Base-by-base conservation (phyloP, 2,113 vertebrate genomes). In the Saimiri boliviensis region DNA sequence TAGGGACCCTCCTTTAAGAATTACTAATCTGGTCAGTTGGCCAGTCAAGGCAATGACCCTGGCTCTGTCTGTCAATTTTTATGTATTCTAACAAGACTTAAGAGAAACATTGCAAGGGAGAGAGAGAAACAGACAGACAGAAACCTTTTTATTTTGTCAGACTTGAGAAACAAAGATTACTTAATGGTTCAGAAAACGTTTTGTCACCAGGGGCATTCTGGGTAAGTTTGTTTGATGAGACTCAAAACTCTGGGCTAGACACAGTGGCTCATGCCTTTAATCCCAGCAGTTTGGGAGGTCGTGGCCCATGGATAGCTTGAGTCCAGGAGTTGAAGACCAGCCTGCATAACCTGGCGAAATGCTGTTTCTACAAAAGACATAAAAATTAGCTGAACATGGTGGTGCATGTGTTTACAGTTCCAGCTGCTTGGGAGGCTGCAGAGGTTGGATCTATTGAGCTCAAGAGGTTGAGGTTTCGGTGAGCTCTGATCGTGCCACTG, bases 161-260 rank as follows among this genome's bases (percentile, higher is more conserved):
- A 56, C 42, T 81, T 8, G 0, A 91, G 23, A 73, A 95, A 81
- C 14, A 76, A 98, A 83, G 47, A 56, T 95, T 92, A 30, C 21
- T 81, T 91, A 83, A 6, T 45, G 52, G 32, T 52, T 91, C 10
- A 96, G 37, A 94, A 74, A 96, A 49, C 63, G 95, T 93, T 95
- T 27, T 66, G 93, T 97, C 98, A 94, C 97, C 98, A 47, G 98
- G 98, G 63, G 98, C 21, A 66, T 71, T 58, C 37, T 42, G 11
- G 30, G 58, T 71, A 96, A 99, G 99, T 97, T 98, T 99, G 84
- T 99, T 99, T 98, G 98, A 99, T 96, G 98, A 92, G 95, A 98
- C 80, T 20, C 97, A 98, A 63, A 32, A 32, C 60, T 32, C 0
- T 2, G 6, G 27, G 12, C 27, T 6, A 2, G 60, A 63, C 12